Evolutionary conservation across 2,797 vertebrate genomes (phyloP), one percentile per base, ranked within the genome.

Genomic region (Adrianichthys oophorus): DNA sequence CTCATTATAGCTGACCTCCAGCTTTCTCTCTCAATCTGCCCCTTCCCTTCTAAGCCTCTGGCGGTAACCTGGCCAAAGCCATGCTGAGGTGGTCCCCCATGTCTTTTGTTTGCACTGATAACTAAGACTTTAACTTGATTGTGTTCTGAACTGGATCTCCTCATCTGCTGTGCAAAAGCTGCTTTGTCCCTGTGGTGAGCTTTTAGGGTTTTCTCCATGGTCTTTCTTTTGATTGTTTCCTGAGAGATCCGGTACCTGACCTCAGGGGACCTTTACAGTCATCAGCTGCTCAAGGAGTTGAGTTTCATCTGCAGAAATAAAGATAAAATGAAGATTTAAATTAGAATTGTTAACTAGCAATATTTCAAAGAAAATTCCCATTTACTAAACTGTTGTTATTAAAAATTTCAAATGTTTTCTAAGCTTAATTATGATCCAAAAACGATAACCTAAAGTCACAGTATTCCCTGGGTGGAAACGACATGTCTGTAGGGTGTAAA

Each of bases 31-130:
- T 69, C 72, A 62, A 59, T 80, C 75, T 78, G 73, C 26, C 47
- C 61, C 71, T 75, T 60, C 63, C 58, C 71, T 57, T 0, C 73
- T 78, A 59, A 73, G 70, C 81, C 43, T 56, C 53, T 17, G 60
- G 55, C 66, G 66, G 80, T 72, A 85, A 85, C 83, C 80, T 81
- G 81, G 74, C 78, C 78, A 52, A 52, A 79, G 80, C 68, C 89
- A 85, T 85, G 88, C 90, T 88, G 87, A 87, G 94, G 91, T 93
- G 93, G 91, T 90, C 90, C 75, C 85, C 65, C 57, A 84, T 60
- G 85, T 87, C 93, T 89, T 92, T 92, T 92, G 89, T 89, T 67
- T 43, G 58, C 63, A 68, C 80, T 83, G 78, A 88, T 85, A 77
- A 88, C 80, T 75, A 41, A 57, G 71, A 78, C 52, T 62, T 79